phyloP scores from a whole-genome alignment of 2,797 vertebrate species.

The Danio jaintianensis region DNA sequence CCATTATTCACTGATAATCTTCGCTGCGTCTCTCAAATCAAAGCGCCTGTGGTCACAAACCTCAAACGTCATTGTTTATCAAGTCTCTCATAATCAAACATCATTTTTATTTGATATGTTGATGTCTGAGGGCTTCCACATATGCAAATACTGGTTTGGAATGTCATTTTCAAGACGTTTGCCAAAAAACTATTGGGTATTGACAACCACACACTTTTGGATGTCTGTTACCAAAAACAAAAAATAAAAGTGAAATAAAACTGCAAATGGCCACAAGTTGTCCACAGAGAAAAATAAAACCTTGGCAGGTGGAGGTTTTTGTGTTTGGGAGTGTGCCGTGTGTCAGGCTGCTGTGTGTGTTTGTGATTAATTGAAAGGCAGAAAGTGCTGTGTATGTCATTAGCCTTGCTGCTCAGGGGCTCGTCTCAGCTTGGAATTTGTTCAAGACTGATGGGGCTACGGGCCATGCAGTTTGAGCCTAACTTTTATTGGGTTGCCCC shows the following conservation, averaged over 20 bases:
- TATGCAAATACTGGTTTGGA: not conserved
- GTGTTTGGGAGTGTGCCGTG: slow-evolving; percentile 52
- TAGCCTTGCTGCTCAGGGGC: slow-evolving; percentile 60
- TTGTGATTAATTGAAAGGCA: slow-evolving; percentile 66
- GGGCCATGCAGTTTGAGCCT: slow-evolving; percentile 55
- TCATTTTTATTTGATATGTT: not conserved
- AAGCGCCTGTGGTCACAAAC: too few species aligned
- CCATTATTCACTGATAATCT: not conserved
- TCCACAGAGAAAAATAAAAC: slow-evolving; percentile 24
- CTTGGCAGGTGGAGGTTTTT: slow-evolving; percentile 23
- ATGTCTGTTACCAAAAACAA: not conserved
- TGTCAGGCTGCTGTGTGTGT: slow-evolving; percentile 45
- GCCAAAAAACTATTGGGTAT: not conserved
- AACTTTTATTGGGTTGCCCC: slow-evolving; percentile 58
- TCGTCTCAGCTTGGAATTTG: slow-evolving; percentile 66
- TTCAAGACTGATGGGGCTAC: slow-evolving; percentile 63
- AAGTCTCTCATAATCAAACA: not conserved
- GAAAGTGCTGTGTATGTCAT: slow-evolving; percentile 66
- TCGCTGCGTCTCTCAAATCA: too few species aligned
- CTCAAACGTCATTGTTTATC: not conserved
- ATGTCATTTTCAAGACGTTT: not conserved
- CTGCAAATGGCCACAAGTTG: slow-evolving; percentile 16
- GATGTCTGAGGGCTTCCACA: not conserved
- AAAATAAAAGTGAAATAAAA: not conserved
- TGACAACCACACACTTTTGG: not conserved